Percentiles rank a stretch among this genome's conserved stretches.
phyloP scores from a whole-genome alignment of 2,888 invertebrate genomes.

The Ormyrus pomaceus region DNA sequence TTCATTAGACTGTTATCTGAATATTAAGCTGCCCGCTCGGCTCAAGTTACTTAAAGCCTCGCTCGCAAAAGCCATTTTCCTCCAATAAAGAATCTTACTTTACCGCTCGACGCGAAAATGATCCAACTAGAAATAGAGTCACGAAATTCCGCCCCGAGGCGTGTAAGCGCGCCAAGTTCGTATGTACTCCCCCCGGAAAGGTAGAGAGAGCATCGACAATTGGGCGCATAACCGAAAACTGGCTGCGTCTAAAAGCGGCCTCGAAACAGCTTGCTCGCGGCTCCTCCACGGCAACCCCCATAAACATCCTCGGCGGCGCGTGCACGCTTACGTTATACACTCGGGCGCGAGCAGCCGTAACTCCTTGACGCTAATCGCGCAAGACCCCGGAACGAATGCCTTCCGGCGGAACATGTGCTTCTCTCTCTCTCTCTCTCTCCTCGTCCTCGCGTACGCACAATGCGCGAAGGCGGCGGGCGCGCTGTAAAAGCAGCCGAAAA shows the following conservation, averaged over 20 bases:
- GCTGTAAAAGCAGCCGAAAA: neutral
- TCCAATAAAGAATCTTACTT: too few relatives aligned
- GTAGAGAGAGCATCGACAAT: too few relatives aligned
- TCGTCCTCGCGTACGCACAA: neutral
- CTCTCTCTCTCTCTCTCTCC: neutral
- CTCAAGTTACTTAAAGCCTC: too few relatives aligned
- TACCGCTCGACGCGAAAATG: too few relatives aligned
- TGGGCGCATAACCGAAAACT: slow-evolving; percentile 1
- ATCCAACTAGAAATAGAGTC: too few relatives aligned
- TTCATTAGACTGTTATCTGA: too few relatives aligned
- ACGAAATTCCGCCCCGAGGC: too few relatives aligned
- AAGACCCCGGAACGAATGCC: slow-evolving; percentile 50
- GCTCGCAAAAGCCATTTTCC: too few relatives aligned
- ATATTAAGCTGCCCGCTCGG: too few relatives aligned
- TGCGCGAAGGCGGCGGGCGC: too few relatives aligned
- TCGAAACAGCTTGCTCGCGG: neutral
- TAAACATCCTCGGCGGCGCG: neutral
- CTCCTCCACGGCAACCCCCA: neutral
- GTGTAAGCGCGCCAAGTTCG: too few relatives aligned
- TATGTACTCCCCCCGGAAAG: neutral
- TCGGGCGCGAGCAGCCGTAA: slow-evolving; percentile 20
- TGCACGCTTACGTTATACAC: neutral
- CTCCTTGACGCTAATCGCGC: slow-evolving; percentile 50
- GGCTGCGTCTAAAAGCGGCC: neutral
- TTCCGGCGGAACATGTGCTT: slow-evolving; percentile 49